phyloP scores from a whole-genome alignment of 1,140 invertebrate genomes.

The Caerostris darwini region DNA sequence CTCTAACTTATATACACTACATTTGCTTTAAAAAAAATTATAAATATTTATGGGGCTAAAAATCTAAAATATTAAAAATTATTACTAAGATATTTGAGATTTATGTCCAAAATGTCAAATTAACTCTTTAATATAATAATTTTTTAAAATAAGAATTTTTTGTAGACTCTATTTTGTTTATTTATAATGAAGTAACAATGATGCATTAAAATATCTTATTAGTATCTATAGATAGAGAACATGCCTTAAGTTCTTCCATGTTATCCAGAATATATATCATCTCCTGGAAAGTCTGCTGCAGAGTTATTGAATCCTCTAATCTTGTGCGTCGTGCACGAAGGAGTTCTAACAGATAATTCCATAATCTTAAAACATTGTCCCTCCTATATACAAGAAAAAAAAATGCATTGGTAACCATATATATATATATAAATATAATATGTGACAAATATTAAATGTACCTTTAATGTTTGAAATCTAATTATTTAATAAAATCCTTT shows the following conservation, averaged over 20 bases:
- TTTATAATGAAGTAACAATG: not conserved
- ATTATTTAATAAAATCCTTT: no score
- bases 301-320: conserved; percentile 93
- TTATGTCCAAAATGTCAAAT: no score
- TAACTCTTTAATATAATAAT: no score
- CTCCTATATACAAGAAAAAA: conserved; percentile 85
- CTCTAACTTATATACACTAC: no score
- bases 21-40: no score
- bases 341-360: conserved; percentile 98
- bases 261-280: conserved; percentile 97
- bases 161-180: not conserved
- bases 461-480: no score
- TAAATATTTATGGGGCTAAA: no score
- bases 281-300: conserved; percentile 99
- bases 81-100: not conserved
- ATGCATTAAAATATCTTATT: not conserved
- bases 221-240: not conserved
- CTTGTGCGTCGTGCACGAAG: conserved; percentile 93
- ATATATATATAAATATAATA: not conserved
- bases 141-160: not conserved
- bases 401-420: not conserved
- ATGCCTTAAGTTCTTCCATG: conserved; percentile 88
- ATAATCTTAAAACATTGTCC: conserved; percentile 97
- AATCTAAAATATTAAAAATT: no score
- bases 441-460: not conserved